These are phyloP conservation scores for Argentina silus DNA, from an alignment of 2,797 vertebrate genomes.

Conservation along the genomic window DNA sequence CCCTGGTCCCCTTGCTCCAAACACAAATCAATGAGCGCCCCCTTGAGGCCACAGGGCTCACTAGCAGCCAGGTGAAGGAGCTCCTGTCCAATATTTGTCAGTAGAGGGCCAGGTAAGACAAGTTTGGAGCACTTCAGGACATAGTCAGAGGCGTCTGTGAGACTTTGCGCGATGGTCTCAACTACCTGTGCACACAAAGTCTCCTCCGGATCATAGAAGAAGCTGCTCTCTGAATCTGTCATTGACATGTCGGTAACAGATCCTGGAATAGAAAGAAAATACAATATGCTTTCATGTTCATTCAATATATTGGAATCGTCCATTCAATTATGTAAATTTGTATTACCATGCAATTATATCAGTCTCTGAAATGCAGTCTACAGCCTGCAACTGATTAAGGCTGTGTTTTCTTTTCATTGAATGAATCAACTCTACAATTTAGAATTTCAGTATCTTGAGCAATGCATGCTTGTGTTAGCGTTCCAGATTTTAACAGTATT, in stretches of 20 bases:
- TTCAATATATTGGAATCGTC: background rate
- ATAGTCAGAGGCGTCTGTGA: slow-evolving; percentile 77
- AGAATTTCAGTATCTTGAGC: too few relatives aligned
- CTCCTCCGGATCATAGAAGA: slow-evolving; percentile 88
- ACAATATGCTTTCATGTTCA: too few relatives aligned
- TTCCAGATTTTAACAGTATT: too few relatives aligned
- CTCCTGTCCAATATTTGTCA: slow-evolving; percentile 83
- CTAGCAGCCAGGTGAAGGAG: slow-evolving; percentile 87
- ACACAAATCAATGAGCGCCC: slow-evolving; percentile 89
- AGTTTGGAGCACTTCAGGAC: slow-evolving; percentile 83
- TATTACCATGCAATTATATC: background rate
- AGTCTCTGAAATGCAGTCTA: background rate
- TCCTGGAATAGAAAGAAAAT: slow-evolving; percentile 65
- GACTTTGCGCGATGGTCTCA: slow-evolving; percentile 78
- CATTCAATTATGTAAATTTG: background rate
- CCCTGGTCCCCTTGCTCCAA: slow-evolving; percentile 83
- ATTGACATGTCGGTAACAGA: slow-evolving; percentile 78
- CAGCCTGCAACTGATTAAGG: too few relatives aligned
- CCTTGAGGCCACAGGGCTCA: slow-evolving; percentile 92
- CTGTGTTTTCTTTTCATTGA: too few relatives aligned
- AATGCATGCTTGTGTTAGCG: too few relatives aligned
- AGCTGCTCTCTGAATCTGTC: slow-evolving; percentile 78
- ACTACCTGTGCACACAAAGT: slow-evolving; percentile 82
- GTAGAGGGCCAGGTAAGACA: slow-evolving; percentile 80
- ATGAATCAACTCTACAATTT: background rate